A percentile compares a stretch with the other conserved stretches of the same genome.
phyloP scores from a whole-genome alignment of 2,113 vertebrate species.

The Solenodon paradoxus region DNA sequence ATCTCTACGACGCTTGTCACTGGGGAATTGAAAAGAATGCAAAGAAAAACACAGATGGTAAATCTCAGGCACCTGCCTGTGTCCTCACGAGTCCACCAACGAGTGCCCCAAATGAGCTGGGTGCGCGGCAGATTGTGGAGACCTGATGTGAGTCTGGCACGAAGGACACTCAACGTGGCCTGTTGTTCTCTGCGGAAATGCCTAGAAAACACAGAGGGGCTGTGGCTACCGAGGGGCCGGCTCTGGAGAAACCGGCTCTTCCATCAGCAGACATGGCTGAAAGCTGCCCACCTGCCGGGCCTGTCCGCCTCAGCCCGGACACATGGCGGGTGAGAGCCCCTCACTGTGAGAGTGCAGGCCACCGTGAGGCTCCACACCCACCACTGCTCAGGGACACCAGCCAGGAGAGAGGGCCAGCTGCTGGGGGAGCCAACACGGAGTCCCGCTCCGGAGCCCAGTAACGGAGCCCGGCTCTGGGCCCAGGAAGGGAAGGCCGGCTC shows the following conservation, averaged over 20 bases:
- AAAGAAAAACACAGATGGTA: fast-evolving
- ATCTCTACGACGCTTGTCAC: neutral
- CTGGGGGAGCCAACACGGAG: neutral
- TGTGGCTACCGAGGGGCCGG: fast-evolving
- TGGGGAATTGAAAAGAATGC: neutral
- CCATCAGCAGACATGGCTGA: fast-evolving
- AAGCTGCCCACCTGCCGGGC: fast-evolving
- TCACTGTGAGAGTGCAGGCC: fast-evolving
- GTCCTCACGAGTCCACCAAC: fast-evolving
- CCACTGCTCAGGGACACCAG: neutral
- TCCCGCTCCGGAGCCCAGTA: too few relatives aligned
- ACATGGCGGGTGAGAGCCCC: fast-evolving
- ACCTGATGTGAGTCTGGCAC: neutral
- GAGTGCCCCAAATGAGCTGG: neutral
- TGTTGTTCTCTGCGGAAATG: neutral
- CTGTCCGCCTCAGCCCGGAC: too few relatives aligned
- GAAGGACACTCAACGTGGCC: fast-evolving
- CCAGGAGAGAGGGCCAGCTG: fast-evolving
- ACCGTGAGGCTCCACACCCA: fast-evolving
- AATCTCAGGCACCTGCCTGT: fast-evolving
- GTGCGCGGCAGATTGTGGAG: fast-evolving
- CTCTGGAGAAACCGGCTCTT: neutral
- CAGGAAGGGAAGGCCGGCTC: neutral
- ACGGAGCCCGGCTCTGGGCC: too few relatives aligned
- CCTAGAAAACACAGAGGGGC: neutral